Evolutionary conservation across 1,140 invertebrate genomes (phyloP), one percentile per base, ranked within the genome.

Genomic region (Wiebesia pumilae): DNA sequence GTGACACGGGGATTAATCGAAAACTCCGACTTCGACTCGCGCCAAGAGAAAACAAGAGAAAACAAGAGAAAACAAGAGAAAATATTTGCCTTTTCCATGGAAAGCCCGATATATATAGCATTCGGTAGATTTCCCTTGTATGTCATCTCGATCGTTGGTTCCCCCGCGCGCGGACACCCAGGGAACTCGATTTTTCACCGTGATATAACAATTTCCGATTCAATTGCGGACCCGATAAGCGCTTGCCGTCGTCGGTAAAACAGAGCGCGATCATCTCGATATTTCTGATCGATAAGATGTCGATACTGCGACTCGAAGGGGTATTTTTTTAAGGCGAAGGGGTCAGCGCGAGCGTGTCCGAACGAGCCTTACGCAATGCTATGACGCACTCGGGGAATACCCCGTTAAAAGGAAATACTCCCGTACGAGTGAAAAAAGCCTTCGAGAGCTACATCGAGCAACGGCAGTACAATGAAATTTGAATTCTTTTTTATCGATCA

Each of bases 381-480:
- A 21, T 75, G 71, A 75, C 71, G 71, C 40, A 75, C 38, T 75
- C 24, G 12, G 38, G 38, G n/a, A n/a, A 75, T 75, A 75, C 38
- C 71, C 71, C 38, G 71, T 27, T 3, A 43, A 43, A 75, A 75
- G 71, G 40, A 75, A 75, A 75, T 75, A 7, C 10, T n/a, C 27
- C 19, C 24, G 38, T 21, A 38, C 0, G 27, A 75, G 38, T 21
- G 38, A 43, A 27, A n/a, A 43, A 43, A 75, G 40, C 69, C 35
- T 73, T 10, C 3, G 27, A 2, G 38, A 24, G 71, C 24, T n/a
- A 19, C 4, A 7, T 24, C 12, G 3, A 24, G 24, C 38, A 2
- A 35, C 4, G 4, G 3, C 3, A 35, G 12, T 35, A 69, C 30
- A 69, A 71, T 38, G 69, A 71, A 71, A 71, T 38, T 71, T 38